Base-by-base conservation (phyloP, 2,888 invertebrate species). In the Ennomos fuscantarius region DNA sequence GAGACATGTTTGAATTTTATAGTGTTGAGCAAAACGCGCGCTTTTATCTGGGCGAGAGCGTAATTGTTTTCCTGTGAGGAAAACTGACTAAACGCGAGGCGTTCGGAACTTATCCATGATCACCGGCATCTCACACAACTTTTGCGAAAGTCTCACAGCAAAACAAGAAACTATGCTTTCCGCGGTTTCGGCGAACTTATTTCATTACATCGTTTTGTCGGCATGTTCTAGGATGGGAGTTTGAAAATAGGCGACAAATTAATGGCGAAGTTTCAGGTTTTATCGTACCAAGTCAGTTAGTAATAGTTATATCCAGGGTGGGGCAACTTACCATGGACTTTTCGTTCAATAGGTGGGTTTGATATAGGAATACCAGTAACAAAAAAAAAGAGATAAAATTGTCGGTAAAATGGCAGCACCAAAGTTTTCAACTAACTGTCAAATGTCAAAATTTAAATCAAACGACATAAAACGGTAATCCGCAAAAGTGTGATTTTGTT, bases 151-250 rank as follows among this genome's bases (percentile, higher is more conserved):
- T 52, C 46, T 43, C 42, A 9, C 33, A 47, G 36, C 51, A 55
- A 47, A 59, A 55, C 43, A 51, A 33, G 33, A 55, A 60, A 55
- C 60, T 60, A 51, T 40, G 60, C 51, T 60, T 55, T 55, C 36
- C 34, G 47, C 46, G 51, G 51, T 55, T 49, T 15, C 41, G 8
- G 15, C 31, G 12, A 55, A 60, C 32, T 60, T 60, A 51, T 60
- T 60, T 55, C 55, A 60, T 60, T 60, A 55, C 54, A 37, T 39
- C 39, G 51, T 51, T 48, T 34, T 48, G 40, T 13, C 35, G 15
- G 11, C 41, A 52, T 40, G 44, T 35, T 58, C 24, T 35, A 44
- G 35, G 53, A 52, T 53, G 48, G 40, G 53, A 58, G 58, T 58
- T 53, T 40, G 48, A 42, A 48, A 56, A 51, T 42, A 12, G 32